phyloP scores from a whole-genome alignment of 2,888 invertebrate species.

The Scaptomyza cyrtandrae region DNA sequence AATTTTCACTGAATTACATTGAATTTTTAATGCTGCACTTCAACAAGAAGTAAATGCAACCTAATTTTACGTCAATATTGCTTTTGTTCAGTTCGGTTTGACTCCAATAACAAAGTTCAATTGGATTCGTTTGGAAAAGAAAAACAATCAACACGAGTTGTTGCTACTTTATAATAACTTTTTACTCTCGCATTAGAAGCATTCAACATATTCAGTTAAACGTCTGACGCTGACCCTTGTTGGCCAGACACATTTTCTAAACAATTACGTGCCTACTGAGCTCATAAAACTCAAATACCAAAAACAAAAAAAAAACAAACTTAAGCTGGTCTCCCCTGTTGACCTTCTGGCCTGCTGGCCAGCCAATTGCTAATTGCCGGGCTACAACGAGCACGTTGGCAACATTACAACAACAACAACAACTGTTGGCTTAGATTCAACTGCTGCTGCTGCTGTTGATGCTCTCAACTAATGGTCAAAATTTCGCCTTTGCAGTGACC shows the following conservation, averaged over 20 bases:
- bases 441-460: conserved; percentile 8
- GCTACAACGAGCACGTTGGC: conserved; percentile 21
- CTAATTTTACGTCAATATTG: conserved; percentile 12
- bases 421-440: conserved; percentile 16
- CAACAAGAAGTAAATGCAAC: conserved; percentile 7
- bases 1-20: conserved; percentile 62
- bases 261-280: conserved; percentile 63
- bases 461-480: conserved; percentile 51
- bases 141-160: neutral
- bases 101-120: conserved; percentile 21
- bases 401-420: conserved; percentile 12
- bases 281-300: conserved; percentile 60
- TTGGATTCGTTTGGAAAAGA: neutral
- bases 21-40: conserved; percentile 58
- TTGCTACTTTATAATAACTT: neutral
- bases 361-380: conserved; percentile 61
- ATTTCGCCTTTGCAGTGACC: conserved; percentile 65
- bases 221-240: neutral
- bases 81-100: conserved; percentile 23
- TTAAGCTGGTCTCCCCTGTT: conserved; percentile 14
- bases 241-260: conserved; percentile 55
- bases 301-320: conserved; percentile 20
- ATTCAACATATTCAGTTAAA: neutral
- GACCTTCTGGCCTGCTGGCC: conserved; percentile 1
- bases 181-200: conserved; percentile 20